phyloP scores from a whole-genome alignment of 2,797 vertebrate species.

The Esox masquinongy region DNA sequence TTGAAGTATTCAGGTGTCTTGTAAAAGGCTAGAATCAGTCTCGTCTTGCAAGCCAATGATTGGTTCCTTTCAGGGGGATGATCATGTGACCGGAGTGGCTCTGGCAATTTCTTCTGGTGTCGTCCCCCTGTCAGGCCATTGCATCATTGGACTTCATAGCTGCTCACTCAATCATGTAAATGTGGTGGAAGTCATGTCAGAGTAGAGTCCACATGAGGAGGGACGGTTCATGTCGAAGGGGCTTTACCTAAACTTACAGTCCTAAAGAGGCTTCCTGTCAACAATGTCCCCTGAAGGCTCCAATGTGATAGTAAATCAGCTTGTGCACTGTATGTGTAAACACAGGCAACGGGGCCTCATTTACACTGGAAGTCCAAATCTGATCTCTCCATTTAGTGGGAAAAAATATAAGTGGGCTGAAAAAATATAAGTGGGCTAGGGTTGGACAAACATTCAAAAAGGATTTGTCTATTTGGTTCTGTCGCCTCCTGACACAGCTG shows the following conservation, averaged over 20 bases:
- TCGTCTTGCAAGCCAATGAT: no score
- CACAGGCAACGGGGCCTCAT: no score
- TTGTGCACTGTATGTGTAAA: neutral
- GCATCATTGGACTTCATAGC: neutral
- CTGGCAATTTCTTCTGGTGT: no score
- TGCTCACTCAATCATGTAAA: neutral
- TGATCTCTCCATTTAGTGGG: no score
- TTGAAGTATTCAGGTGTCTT: no score
- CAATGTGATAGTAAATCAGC: neutral
- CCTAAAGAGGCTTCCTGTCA: neutral
- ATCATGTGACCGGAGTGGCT: no score
- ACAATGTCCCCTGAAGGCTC: neutral
- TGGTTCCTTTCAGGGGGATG: no score
- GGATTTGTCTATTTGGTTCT: neutral
- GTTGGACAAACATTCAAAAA: no score
- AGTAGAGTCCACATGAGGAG: neutral
- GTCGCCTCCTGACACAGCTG: conserved; percentile 2
- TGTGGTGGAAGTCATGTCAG: neutral
- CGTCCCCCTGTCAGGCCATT: neutral
- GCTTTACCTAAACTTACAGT: neutral
- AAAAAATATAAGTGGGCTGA: no score
- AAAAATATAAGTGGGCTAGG: no score
- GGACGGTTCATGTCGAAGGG: neutral
- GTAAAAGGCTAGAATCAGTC: no score
- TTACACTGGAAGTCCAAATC: no score